Evolutionary conservation across 2,888 invertebrate genomes (phyloP), one percentile per base, ranked within the genome.

Genomic region (Oxystoma pomonae): DNA sequence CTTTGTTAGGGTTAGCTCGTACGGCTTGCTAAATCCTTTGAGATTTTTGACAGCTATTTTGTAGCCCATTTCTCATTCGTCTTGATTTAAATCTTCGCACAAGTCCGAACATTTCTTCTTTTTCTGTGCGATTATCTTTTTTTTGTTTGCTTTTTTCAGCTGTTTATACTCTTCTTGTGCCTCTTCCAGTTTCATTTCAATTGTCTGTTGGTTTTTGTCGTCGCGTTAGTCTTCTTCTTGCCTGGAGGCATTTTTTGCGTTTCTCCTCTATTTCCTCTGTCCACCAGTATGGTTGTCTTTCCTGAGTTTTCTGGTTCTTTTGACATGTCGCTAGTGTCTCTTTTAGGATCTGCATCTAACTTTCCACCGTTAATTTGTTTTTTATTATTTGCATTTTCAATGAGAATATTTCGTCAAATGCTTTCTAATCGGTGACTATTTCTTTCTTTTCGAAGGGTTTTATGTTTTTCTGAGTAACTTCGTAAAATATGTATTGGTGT

Each of bases 51-150:
- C 59, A 0, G 57, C 61, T 1, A 66, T 63, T 17, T 55, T 35
- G 21, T 66, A 64, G 0, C 59, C 66, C 2, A 61, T 49, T 12
- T 64, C 66, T 57, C 62, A 66, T 3, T 60, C 35, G 53, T 66
- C 57, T 2, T 59, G 55, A 12, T 64, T 49, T 16, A 66, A 20
- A 17, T 59, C 50, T 1, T 50, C 21, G 52, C 50, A 53, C 0
- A 65, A 16, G 1, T 57, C n/a, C 2, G 0, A 1, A 62, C 62
- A 62, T 20, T 18, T 61, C 35, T 50, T 17, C 21, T 20, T 61
- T 55, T 61, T 58, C 57, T 20, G 19, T 57, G 16, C 57, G 49
- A 16, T 49, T 57, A 35, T 20, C 1, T 16, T 20, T 55, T 35
- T 62, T 49, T n/a, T 55, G 49, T 19, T 20, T 7, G 51, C 50